A percentile compares a stretch with the other conserved stretches of the same genome.
These are phyloP conservation scores for Tanypteryx hageni DNA, from an alignment of 2,888 invertebrate genomes.

Conservation along the genomic window DNA sequence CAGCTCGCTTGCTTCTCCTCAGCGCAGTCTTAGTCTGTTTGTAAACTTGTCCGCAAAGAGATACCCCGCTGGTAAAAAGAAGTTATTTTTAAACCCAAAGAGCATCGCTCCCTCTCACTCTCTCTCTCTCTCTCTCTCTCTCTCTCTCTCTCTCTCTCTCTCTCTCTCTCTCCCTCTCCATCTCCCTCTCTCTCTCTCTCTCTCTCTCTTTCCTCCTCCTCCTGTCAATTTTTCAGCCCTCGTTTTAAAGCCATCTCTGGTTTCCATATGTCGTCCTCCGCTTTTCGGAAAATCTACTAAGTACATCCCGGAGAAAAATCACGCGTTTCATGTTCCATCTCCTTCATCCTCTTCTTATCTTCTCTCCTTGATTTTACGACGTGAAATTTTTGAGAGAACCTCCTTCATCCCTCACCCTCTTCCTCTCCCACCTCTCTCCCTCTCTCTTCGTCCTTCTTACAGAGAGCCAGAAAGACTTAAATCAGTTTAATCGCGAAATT, in stretches of 20 bases:
- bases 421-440: background rate
- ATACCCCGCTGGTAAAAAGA: background rate
- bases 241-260: background rate
- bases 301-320: background rate
- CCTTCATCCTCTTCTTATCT: background rate
- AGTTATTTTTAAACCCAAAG: background rate
- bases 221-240: conserved; percentile 1
- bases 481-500: background rate
- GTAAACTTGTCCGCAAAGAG: conserved; percentile 23
- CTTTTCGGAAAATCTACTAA: background rate
- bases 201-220: background rate
- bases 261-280: background rate
- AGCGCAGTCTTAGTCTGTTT: background rate
- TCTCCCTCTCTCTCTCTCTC: no score
- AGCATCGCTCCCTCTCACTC: background rate
- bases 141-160: background rate
- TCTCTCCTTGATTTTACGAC: background rate
- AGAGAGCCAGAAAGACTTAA: background rate
- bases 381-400: background rate
- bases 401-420: background rate
- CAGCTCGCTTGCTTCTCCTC: background rate
- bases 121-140: background rate
- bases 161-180: background rate
- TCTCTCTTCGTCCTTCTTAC: background rate
- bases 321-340: background rate